phyloP scores from a whole-genome alignment of 2,113 vertebrate genomes.

The Synchiropus splendidus region DNA sequence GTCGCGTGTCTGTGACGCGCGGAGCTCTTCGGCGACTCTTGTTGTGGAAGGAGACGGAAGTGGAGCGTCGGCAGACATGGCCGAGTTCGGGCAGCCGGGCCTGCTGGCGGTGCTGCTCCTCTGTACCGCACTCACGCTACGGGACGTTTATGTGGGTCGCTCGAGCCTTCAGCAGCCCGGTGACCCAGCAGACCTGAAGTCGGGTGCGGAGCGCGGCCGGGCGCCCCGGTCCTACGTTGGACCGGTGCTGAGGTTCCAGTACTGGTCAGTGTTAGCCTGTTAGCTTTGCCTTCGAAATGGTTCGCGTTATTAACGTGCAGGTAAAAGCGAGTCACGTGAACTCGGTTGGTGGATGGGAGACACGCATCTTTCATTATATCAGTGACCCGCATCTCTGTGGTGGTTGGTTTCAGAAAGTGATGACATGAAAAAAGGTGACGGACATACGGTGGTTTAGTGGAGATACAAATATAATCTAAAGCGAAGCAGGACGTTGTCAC shows the following conservation, averaged over 20 bases:
- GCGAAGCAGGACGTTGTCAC: too few species aligned
- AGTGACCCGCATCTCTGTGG: too few species aligned
- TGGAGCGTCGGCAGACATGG: constrained; percentile 37
- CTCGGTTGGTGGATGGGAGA: too few species aligned
- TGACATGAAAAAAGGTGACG: too few species aligned
- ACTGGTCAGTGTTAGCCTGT: constrained; percentile 52
- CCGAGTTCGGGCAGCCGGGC: constrained; percentile 58
- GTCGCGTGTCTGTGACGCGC: neutral
- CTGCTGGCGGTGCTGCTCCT: constrained; percentile 62
- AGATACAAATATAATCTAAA: too few species aligned
- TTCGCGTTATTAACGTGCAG: neutral
- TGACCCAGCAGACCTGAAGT: neutral
- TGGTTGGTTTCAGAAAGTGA: too few species aligned
- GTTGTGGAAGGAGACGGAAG: neutral
- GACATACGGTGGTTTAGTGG: too few species aligned
- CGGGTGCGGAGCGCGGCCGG: constrained; percentile 18
- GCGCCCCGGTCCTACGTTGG: constrained; percentile 51
- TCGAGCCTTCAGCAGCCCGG: constrained; percentile 13
- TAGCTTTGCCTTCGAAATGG: neutral
- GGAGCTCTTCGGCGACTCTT: neutral
- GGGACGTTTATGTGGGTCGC: constrained; percentile 61
- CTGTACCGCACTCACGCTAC: constrained; percentile 59
- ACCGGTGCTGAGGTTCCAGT: constrained; percentile 64
- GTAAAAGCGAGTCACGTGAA: neutral
- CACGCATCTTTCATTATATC: too few species aligned